Evolutionary conservation across 2,797 vertebrate species (phyloP).

Genomic region (Characodon lateralis): DNA sequence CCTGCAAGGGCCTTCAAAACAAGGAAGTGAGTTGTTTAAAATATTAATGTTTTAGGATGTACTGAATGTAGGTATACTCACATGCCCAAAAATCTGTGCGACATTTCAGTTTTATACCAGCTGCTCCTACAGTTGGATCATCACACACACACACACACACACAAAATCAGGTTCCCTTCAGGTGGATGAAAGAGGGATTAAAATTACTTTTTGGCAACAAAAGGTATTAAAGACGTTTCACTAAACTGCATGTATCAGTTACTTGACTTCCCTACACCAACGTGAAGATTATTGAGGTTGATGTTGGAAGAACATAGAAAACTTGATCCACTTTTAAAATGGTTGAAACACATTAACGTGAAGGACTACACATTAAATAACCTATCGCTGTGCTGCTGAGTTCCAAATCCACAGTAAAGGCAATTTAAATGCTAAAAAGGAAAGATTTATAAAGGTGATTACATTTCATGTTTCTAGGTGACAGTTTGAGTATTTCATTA

Average conservation of each 20-base stretch:
- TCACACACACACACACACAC: conserved; percentile 7
- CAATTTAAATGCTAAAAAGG: too few relatives aligned
- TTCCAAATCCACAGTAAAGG: background rate
- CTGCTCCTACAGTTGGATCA: background rate
- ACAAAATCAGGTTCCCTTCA: background rate
- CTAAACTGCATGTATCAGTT: background rate
- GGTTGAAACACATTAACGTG: too few relatives aligned
- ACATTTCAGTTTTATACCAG: conserved; percentile 24
- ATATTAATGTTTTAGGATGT: conserved; percentile 65
- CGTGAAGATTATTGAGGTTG: background rate
- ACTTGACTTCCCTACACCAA: too few relatives aligned
- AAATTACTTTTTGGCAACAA: background rate
- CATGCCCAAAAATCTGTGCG: conserved; percentile 34
- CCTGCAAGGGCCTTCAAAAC: conserved; percentile 75
- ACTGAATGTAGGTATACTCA: conserved; percentile 40
- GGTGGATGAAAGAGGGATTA: background rate
- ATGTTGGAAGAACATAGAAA: background rate
- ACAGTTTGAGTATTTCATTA: too few relatives aligned
- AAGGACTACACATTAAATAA: background rate
- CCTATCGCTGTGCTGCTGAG: background rate
- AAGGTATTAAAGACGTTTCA: background rate
- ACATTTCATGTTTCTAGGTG: background rate
- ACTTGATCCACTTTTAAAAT: background rate
- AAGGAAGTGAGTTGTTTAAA: conserved; percentile 56
- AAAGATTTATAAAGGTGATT: background rate